These are phyloP conservation scores for Mastigias papua DNA, from an alignment of 30 jellyfish, hydroid and myxozoan species.

Conservation along the genomic window DNA sequence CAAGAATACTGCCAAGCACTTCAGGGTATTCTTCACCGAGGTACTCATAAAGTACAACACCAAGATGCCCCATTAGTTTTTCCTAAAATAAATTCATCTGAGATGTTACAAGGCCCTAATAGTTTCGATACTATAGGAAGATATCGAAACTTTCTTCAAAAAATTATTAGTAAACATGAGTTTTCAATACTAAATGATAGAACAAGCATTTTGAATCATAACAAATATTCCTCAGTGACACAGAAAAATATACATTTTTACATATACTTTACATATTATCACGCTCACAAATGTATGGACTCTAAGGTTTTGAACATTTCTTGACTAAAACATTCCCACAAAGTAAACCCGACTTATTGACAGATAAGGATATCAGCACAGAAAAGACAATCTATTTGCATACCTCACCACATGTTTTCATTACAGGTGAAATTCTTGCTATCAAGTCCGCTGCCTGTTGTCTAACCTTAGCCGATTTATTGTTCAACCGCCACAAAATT, in stretches of 20 bases:
- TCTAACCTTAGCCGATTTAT: constrained; percentile 98
- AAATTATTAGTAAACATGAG: too few relatives aligned
- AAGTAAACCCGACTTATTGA: not conserved
- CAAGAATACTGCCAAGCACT: constrained; percentile 99
- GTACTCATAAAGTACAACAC: constrained; percentile 97
- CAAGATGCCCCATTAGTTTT: constrained; percentile 99
- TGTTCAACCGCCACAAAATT: constrained; percentile 98
- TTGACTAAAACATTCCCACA: too few relatives aligned
- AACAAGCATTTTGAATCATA: too few relatives aligned
- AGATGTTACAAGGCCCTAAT: not conserved
- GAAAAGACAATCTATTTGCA: not conserved
- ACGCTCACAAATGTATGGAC: too few relatives aligned
- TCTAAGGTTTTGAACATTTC: too few relatives aligned
- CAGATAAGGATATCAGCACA: not conserved
- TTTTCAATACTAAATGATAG: too few relatives aligned
- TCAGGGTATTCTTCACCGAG: constrained; percentile 99
- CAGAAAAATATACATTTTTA: too few relatives aligned
- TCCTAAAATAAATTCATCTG: constrained; percentile 65
- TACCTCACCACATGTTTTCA: constrained; percentile 99
- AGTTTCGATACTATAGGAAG: not conserved
- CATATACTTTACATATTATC: too few relatives aligned
- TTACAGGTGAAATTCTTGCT: constrained; percentile 96
- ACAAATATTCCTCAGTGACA: too few relatives aligned
- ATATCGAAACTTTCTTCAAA: not conserved
- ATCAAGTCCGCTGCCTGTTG: constrained; percentile 99